Evolutionary conservation across 2,113 vertebrate genomes (phyloP), one percentile per base, ranked within the genome.

Genomic region (Thunnus maccoyii): DNA sequence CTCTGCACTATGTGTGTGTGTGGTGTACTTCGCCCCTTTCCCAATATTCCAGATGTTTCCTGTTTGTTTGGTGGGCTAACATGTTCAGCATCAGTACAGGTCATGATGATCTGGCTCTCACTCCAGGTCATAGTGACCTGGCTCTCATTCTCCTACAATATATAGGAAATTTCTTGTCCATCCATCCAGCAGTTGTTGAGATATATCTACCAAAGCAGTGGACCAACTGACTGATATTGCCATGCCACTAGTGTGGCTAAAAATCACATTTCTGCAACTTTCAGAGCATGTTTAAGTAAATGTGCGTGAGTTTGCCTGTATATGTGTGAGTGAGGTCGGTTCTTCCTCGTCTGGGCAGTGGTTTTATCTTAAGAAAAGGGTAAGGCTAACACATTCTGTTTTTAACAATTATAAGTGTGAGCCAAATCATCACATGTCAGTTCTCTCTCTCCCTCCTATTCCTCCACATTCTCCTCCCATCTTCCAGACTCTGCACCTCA

Each of bases 401-500:
- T 73, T 60, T 69, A 63, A 78, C 56, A 81, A 66, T 78, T 51
- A 72, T 41, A 51, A 62, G 27, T 51, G 61, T 30, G 20, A 72
- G 71, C 63, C 72, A 68, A 82, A 83, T 88, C 78, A 86, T 89
- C 71, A 54, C 15, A n/a, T 67, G 60, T 72, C 72, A 71, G 18
- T 69, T 15, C 22, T 56, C 48, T 48, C 65, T 57, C 55, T 54
- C 44, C 52, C 44, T 72, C n/a, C 22, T 67, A 46, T 56, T 16
- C 13, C 44, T 63, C 20, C 11, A 66, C 66, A 30, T 76, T 85
- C 64, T 74, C 54, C 18, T 89, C 41, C 70, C 68, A 60, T 85
- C 86, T 88, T 87, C 76, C 76, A 89, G 78, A 87, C 75, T 86
- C 67, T 77, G 78, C 81, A 78, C 86, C 69, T 64, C 78, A 72